phyloP scores from a whole-genome alignment of 2,113 vertebrate species.

The Prolemur simus region DNA sequence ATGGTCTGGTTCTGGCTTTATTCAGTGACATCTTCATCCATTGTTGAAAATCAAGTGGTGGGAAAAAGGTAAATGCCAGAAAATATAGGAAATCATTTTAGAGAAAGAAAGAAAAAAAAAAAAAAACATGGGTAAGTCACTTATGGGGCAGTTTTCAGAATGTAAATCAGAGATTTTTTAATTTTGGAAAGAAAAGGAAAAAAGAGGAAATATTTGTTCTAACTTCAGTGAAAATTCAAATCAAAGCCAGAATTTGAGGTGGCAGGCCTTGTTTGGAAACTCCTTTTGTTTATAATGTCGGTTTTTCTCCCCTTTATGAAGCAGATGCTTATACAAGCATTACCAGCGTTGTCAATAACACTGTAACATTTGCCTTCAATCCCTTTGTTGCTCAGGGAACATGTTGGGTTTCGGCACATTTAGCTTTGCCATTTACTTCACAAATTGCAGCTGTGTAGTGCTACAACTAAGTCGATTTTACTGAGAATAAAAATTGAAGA shows the following conservation, averaged over 20 bases:
- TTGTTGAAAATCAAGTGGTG: background rate
- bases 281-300: constrained; percentile 73
- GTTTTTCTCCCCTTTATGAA: constrained; percentile 76
- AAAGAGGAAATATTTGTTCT: constrained; percentile 53
- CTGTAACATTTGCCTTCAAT: constrained; percentile 83
- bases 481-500: constrained; percentile 74
- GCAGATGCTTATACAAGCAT: constrained; percentile 78
- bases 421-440: constrained; percentile 82
- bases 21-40: background rate
- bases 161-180: constrained; percentile 34
- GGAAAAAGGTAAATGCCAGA: background rate
- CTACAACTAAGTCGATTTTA: constrained; percentile 75
- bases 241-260: constrained; percentile 46
- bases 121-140: background rate
- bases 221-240: constrained; percentile 58
- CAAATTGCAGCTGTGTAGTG: constrained; percentile 79
- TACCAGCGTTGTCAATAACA: constrained; percentile 77
- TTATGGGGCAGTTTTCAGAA: background rate
- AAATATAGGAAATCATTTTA: constrained; percentile 9
- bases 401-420: constrained; percentile 77
- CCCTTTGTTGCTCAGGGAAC: constrained; percentile 82
- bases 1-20: background rate
- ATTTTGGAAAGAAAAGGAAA: constrained; percentile 50
- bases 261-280: constrained; percentile 24
- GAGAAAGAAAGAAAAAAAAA: background rate